phyloP scores from a whole-genome alignment of 1,140 invertebrate species.

The Linepithema humile region DNA sequence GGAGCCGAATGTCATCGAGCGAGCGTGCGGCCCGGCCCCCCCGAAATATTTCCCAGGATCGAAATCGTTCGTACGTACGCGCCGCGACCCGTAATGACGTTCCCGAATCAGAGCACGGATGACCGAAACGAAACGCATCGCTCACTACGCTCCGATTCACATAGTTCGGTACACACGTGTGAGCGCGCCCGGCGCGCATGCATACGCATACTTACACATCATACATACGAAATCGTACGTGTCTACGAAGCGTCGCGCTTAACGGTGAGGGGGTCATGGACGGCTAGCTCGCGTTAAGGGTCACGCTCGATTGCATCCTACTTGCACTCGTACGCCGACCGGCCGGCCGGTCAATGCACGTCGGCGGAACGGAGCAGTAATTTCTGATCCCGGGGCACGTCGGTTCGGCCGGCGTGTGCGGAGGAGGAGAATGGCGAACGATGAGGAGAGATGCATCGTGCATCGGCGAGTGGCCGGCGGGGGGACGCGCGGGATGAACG shows the following conservation, averaged over 20 bases:
- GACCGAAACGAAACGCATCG: constrained; percentile 67
- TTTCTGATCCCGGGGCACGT: constrained; percentile 78
- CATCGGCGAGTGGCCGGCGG: constrained; percentile 5
- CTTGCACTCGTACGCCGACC: constrained; percentile 75
- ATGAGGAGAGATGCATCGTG: constrained; percentile 56
- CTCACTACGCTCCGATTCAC: constrained; percentile 57
- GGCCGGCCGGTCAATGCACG: constrained; percentile 78
- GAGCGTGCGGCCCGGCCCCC: not conserved
- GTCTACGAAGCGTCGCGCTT: constrained; percentile 36
- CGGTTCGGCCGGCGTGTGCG: constrained; percentile 70
- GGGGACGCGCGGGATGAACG: not conserved
- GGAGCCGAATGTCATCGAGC: constrained; percentile 14
- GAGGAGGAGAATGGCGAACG: constrained; percentile 55
- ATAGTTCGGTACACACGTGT: not conserved
- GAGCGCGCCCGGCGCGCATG: not conserved
- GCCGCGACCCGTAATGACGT: constrained; percentile 62
- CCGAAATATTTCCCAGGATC: constrained; percentile 36
- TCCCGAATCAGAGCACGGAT: constrained; percentile 60
- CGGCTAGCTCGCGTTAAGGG: constrained; percentile 79
- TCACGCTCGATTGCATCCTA: constrained; percentile 78
- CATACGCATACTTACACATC: not conserved
- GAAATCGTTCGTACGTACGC: constrained; percentile 18
- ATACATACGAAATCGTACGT: constrained; percentile 13
- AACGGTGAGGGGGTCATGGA: constrained; percentile 77
- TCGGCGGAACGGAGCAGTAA: constrained; percentile 75